Evolutionary conservation across 2,113 vertebrate species (phyloP), one percentile per base, ranked within the genome.

Genomic region (Hippocampus zosterae): DNA sequence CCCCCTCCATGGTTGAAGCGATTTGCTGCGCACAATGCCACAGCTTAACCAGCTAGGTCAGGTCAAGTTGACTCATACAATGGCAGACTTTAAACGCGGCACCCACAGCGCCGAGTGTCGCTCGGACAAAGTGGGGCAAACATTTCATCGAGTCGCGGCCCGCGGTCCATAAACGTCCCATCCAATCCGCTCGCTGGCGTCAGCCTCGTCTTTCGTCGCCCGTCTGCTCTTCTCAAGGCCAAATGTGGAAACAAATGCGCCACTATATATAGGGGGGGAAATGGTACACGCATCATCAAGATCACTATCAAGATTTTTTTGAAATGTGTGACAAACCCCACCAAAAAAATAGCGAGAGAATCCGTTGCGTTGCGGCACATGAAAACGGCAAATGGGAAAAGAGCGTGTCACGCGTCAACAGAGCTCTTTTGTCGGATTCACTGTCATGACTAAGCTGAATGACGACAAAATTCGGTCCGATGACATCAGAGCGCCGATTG

Each of bases 21-120:
- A 91, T 92, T 92, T 92, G 90, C 92, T 87, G 90, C 79, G 86
- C 88, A 91, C 92, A 93, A 93, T 92, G 90, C 88, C 73, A 86
- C 89, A 92, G 92, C 92, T 92, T 93, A 92, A 93, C 91, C 91
- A 92, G 92, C 89, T 80, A 90, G 92, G 92, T 92, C 92, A 90
- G 92, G 92, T 92, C 92, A 93, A 93, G 90, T 93, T 93, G 90
- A 92, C 85, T 90, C 87, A 89, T 86, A 93, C 92, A 93, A 93
- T 90, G 73, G 33, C 88, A 76, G 92, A 91, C 91, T 91, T 91
- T 90, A 90, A 37, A 91, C 89, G 88, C 92, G 87, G 90, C 87
- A 89, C 84, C 90, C 89, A 89, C 83, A 81, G 86, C 83, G 81
- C 86, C 78, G 75, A 88, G 86, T 89, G 84, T 88, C 68, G 75